These are phyloP conservation scores for Tylochromis polylepis DNA, from an alignment of 2,113 vertebrate genomes.

Conservation along the genomic window DNA sequence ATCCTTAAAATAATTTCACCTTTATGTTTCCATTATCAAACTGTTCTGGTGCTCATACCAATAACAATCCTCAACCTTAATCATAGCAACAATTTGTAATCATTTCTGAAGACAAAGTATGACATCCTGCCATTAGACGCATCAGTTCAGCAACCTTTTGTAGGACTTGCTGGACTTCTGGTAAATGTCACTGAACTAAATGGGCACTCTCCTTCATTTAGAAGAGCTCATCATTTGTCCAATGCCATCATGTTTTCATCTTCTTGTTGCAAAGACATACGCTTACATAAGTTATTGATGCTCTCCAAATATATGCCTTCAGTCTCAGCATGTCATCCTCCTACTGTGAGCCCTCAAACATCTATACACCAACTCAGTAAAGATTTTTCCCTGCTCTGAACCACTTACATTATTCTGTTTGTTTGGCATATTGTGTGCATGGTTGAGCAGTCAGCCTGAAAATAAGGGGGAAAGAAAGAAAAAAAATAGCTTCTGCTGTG, in stretches of 20 bases:
- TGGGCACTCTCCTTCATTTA: background rate
- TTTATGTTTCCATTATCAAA: background rate
- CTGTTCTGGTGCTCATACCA: background rate
- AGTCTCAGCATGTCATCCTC: background rate
- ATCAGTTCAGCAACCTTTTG: background rate
- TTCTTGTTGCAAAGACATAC: background rate
- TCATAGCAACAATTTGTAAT: background rate
- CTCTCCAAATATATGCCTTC: background rate
- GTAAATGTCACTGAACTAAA: background rate
- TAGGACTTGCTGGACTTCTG: background rate
- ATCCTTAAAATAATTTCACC: background rate
- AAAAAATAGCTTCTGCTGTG: background rate
- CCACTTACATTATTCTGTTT: background rate
- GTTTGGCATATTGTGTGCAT: background rate
- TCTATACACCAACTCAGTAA: background rate
- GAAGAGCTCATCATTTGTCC: background rate
- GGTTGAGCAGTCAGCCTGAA: background rate
- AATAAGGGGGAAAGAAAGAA: background rate
- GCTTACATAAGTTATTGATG: slow-evolving; percentile 9
- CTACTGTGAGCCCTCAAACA: background rate
- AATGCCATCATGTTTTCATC: background rate
- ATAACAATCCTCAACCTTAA: background rate
- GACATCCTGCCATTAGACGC: background rate
- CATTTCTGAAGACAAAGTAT: background rate
- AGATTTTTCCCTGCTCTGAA: background rate